Evolutionary conservation across 2,113 vertebrate species (phyloP), one percentile per base, ranked within the genome.

Genomic region (Anolis sagrei): DNA sequence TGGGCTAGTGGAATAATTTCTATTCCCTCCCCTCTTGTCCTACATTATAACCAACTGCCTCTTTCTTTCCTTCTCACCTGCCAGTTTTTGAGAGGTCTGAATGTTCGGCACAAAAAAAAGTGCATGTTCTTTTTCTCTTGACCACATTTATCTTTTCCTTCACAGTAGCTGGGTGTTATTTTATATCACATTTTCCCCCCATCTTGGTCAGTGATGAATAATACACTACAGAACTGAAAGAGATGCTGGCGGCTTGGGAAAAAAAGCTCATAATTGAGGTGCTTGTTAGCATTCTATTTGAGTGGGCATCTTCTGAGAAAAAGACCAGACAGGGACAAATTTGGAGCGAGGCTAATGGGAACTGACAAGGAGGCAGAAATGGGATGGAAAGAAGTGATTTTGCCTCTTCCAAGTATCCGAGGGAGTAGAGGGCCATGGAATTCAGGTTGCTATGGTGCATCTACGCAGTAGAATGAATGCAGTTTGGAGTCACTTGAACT

Each of bases 211-310:
- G 49, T 84, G 27, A 84, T 87, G 90, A 94, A 94, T 93, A 91
- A 92, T 92, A 89, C 44, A 87, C 82, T 90, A 91, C 36, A 91
- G 90, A 92, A 92, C 92, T 76, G 80, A 92, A 93, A 93, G 88
- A 84, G 93, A 74, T 81, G 44, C 90, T 90, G 86, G 73, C 86
- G 91, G 51, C n/a, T 64, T 91, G 61, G 81, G 86, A 90, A 82
- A 87, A n/a, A 44, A 44, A 91, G 82, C 54, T 82, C 87, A 73
- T 87, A 86, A 93, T 92, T 91, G 90, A 91, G 86, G 82, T 82
- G 84, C 87, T 94, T 89, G 54, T 81, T 80, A 21, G 81, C 54
- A 86, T 83, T 74, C 86, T 84, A 88, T 85, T 51, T 90, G 90
- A 93, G 89, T 89, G 10, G 76, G 80, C 87, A 34, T 79, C 21